A percentile compares a stretch with the other conserved stretches of the same genome.
Conservation (phyloP, 2,888 invertebrate species). For the Antitype chi region DNA sequence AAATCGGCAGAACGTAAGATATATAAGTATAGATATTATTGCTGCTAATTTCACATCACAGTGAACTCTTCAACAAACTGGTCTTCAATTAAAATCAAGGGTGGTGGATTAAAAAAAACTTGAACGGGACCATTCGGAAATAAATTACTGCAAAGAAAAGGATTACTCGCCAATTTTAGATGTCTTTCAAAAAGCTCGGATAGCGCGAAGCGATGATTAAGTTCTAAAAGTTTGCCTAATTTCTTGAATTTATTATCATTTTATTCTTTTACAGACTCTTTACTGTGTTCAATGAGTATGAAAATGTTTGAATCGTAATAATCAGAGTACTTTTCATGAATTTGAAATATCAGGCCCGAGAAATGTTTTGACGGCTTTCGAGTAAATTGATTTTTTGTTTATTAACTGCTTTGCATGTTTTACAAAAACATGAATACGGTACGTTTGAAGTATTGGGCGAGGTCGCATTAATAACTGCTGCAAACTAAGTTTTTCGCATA, state of each 20-base stretch:
- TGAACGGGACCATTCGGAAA: conserved; percentile 71
- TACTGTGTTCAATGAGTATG: conserved; percentile 66
- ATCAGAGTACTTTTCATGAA: conserved; percentile 54
- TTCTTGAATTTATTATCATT: conserved; percentile 73
- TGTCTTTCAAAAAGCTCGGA: conserved; percentile 74
- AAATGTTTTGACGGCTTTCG: conserved; percentile 42
- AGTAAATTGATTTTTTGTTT: conserved; percentile 7
- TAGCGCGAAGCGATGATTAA: conserved; percentile 74
- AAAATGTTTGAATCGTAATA: conserved; percentile 65
- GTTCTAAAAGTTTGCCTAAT: conserved; percentile 74
- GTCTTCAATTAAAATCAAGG: conserved; percentile 73
- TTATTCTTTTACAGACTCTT: conserved; percentile 65
- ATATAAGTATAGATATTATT: conserved; percentile 16
- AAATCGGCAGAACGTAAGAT: neutral
- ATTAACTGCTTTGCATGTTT: neutral
- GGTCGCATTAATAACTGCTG: neutral
- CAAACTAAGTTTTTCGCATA: neutral
- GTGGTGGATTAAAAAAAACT: conserved; percentile 64
- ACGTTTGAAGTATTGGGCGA: neutral
- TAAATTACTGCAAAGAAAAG: conserved; percentile 76
- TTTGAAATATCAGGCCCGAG: conserved; percentile 36
- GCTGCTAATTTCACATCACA: conserved; percentile 47
- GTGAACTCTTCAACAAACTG: conserved; percentile 46
- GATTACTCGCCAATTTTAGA: conserved; percentile 76
- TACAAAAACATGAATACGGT: neutral